Evolutionary conservation across 2,888 invertebrate species (phyloP).

Genomic region (Cheilosia scutellata): DNA sequence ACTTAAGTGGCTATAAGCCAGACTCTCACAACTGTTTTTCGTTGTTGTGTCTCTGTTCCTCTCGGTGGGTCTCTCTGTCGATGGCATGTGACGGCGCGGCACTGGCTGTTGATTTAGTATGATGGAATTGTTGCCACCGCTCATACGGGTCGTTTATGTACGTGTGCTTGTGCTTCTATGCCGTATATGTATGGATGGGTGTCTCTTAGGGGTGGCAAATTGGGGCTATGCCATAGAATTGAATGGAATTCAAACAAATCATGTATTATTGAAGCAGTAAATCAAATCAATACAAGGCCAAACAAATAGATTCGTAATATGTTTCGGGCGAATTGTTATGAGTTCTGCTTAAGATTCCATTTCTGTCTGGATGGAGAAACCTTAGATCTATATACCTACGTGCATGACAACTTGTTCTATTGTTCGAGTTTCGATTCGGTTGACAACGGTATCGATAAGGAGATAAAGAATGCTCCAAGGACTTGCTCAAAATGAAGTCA

Average conservation of each 20-base stretch:
- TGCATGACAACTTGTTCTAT: conserved; percentile 38
- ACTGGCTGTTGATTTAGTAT: conserved; percentile 66
- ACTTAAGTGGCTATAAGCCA: conserved; percentile 75
- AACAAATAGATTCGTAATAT: conserved; percentile 65
- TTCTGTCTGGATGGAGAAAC: conserved; percentile 8
- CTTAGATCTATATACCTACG: conserved; percentile 3
- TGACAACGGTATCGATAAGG: conserved; percentile 20
- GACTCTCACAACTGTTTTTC: conserved; percentile 70
- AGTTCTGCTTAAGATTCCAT: conserved; percentile 27
- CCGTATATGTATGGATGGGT: neutral
- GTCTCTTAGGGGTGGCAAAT: conserved; percentile 29
- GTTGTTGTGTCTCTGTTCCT: conserved; percentile 41
- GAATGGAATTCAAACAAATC: conserved; percentile 56
- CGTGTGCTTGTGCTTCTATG: neutral
- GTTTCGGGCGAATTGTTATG: conserved; percentile 41
- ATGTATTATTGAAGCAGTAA: conserved; percentile 72
- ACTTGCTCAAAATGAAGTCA: conserved; percentile 3
- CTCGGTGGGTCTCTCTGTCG: conserved; percentile 18
- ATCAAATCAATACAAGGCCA: conserved; percentile 69
- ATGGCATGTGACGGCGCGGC: neutral
- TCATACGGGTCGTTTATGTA: neutral
- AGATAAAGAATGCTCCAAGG: conserved; percentile 7
- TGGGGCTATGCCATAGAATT: conserved; percentile 5
- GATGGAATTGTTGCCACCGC: conserved; percentile 67
- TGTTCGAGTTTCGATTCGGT: conserved; percentile 31